These are phyloP conservation scores for Halichoeres trimaculatus DNA, from an alignment of 2,113 vertebrate species.

Conservation along the genomic window DNA sequence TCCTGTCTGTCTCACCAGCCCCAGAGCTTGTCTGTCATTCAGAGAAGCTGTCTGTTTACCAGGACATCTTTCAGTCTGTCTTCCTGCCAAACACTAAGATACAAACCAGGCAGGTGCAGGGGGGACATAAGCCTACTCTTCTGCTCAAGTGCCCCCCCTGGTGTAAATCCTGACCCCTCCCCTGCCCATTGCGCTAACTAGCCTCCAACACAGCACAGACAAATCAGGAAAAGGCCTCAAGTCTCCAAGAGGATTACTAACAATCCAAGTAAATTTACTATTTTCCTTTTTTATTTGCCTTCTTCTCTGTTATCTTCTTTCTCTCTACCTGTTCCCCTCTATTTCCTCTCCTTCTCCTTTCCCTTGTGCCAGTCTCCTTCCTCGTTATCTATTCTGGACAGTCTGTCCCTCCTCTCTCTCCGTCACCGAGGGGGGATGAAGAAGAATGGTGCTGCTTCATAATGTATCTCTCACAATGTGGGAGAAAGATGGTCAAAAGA, in stretches of 20 bases:
- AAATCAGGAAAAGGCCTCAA: slow-evolving; percentile 36
- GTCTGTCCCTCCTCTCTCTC: slow-evolving; percentile 72
- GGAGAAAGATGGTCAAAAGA: slow-evolving; percentile 48
- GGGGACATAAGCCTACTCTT: slow-evolving; percentile 52
- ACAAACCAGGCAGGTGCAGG: slow-evolving; percentile 37
- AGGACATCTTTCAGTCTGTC: slow-evolving; percentile 47
- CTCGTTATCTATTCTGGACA: slow-evolving; percentile 76
- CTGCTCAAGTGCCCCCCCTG: slow-evolving; percentile 59
- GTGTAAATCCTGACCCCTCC: slow-evolving; percentile 60
- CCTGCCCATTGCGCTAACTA: slow-evolving; percentile 56
- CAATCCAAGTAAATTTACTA: slow-evolving; percentile 52
- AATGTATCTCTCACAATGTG: slow-evolving; percentile 66
- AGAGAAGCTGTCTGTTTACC: slow-evolving; percentile 54
- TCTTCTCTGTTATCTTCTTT: background rate
- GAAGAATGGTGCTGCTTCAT: slow-evolving; percentile 72
- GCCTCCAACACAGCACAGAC: slow-evolving; percentile 33
- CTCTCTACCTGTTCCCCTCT: background rate
- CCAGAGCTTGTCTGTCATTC: slow-evolving; percentile 58
- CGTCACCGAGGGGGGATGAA: slow-evolving; percentile 62
- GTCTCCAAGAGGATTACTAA: slow-evolving; percentile 40
- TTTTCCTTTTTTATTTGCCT: slow-evolving; percentile 33
- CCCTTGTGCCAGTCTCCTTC: slow-evolving; percentile 49
- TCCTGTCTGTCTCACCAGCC: slow-evolving; percentile 20
- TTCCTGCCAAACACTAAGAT: slow-evolving; percentile 44
- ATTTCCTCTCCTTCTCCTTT: slow-evolving; percentile 21